Percentiles rank a stretch among this genome's conserved stretches.
phyloP scores from a whole-genome alignment of 2,888 invertebrate species.

The Xestia ashworthii region DNA sequence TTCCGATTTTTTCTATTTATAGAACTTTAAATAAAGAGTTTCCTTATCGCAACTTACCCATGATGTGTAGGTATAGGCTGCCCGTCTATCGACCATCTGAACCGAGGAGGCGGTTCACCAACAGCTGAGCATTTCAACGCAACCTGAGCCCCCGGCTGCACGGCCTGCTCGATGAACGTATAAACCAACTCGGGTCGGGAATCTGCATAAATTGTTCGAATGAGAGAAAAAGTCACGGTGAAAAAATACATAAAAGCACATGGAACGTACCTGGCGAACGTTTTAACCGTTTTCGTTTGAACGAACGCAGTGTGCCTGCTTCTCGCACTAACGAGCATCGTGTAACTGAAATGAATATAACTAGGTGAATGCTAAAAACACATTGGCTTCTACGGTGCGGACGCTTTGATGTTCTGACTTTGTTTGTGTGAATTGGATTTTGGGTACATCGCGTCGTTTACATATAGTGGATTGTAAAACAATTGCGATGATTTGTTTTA shows the following conservation, averaged over 20 bases:
- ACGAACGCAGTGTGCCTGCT: constrained; percentile 74
- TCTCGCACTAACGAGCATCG: constrained; percentile 84
- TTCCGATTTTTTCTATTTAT: constrained; percentile 35
- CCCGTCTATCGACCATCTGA: constrained; percentile 86
- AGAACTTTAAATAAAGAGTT: constrained; percentile 6
- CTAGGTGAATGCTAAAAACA: constrained; percentile 70
- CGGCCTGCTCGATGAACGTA: constrained; percentile 95
- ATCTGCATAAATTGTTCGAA: constrained; percentile 87
- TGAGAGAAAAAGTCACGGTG: constrained; percentile 55
- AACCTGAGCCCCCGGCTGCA: constrained; percentile 93
- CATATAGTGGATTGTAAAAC: neutral
- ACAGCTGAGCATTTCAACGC: constrained; percentile 96
- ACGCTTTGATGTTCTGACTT: constrained; percentile 62
- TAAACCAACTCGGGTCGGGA: constrained; percentile 95
- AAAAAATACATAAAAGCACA: constrained; percentile 61
- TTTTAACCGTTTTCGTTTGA: constrained; percentile 85
- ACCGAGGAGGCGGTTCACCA: constrained; percentile 95
- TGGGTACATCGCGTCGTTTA: constrained; percentile 8
- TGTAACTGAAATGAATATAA: constrained; percentile 81
- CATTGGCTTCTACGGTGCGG: constrained; percentile 45
- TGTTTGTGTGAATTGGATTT: constrained; percentile 61
- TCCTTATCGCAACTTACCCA: constrained; percentile 74
- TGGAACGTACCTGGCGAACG: constrained; percentile 81
- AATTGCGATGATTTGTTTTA: neutral
- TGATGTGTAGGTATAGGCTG: constrained; percentile 87